Percentiles rank a stretch among this genome's conserved stretches.
phyloP scores from a whole-genome alignment of 2,113 vertebrate genomes.

The Bos javanicus region DNA sequence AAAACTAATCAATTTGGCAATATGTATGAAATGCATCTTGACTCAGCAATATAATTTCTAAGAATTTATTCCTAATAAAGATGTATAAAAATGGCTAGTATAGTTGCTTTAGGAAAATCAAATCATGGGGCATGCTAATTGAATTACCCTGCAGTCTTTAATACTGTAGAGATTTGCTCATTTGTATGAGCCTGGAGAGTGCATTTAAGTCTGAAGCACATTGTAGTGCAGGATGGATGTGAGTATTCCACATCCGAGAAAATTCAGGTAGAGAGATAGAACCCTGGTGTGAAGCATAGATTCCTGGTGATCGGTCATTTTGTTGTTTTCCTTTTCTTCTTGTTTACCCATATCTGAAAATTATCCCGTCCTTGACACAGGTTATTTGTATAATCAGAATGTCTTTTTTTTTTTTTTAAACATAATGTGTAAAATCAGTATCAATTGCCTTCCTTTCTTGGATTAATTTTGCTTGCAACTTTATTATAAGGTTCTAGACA shows the following conservation, averaged over 20 bases:
- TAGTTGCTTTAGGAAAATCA: neutral
- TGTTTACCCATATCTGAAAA: neutral
- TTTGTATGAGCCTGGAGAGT: neutral
- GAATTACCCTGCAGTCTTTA: neutral
- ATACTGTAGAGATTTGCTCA: neutral
- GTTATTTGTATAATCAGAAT: neutral
- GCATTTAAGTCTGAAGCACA: neutral
- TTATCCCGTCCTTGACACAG: neutral
- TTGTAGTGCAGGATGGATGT: neutral
- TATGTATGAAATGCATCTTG: neutral
- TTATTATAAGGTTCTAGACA: neutral
- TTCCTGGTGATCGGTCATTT: neutral
- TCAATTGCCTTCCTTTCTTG: neutral
- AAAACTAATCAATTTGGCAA: neutral
- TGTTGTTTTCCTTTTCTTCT: neutral
- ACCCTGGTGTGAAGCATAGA: neutral
- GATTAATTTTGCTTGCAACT: neutral
- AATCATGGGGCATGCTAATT: neutral
- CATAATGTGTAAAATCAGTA: neutral
- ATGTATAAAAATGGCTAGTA: neutral
- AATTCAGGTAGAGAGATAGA: neutral
- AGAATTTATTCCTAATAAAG: neutral
- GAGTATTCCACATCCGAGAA: neutral
- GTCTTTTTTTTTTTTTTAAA: neutral
- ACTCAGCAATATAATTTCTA: neutral